Percentiles rank a stretch among this genome's conserved stretches.
phyloP scores from a whole-genome alignment of 2,888 invertebrate genomes.

The Selenia dentaria region DNA sequence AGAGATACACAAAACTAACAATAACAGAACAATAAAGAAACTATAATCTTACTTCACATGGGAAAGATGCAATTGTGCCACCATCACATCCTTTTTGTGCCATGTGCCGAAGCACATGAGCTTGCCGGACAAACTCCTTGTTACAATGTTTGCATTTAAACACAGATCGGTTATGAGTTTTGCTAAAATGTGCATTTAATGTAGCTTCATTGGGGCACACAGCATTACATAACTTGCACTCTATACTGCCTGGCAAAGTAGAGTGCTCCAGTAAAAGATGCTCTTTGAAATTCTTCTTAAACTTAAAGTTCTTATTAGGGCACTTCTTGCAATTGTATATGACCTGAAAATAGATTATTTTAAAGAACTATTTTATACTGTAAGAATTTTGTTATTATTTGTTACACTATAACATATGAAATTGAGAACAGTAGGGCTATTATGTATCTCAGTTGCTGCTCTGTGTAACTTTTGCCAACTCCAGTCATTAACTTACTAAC shows the following conservation, averaged over 20 bases:
- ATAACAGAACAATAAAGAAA: too few species aligned
- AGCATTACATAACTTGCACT: constrained; percentile 88
- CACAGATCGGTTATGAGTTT: constrained; percentile 78
- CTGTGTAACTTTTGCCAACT: too few species aligned
- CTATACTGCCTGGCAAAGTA: constrained; percentile 80
- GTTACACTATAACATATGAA: too few species aligned
- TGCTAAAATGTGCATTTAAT: constrained; percentile 87
- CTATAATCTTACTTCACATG: constrained; percentile 65
- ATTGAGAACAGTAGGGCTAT: too few species aligned
- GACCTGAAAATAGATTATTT: constrained; percentile 36
- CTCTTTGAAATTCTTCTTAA: constrained; percentile 86
- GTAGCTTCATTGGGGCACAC: constrained; percentile 86
- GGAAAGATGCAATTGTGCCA: constrained; percentile 41
- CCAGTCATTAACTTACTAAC: too few species aligned
- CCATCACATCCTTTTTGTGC: constrained; percentile 87
- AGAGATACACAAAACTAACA: too few species aligned
- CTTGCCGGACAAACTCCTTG: constrained; percentile 89
- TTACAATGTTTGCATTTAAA: constrained; percentile 88
- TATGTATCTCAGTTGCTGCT: too few species aligned
- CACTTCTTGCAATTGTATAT: constrained; percentile 82
- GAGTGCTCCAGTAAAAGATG: constrained; percentile 90
- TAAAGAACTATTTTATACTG: too few species aligned
- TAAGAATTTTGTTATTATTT: too few species aligned
- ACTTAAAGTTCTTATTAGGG: constrained; percentile 88
- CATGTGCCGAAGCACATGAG: constrained; percentile 90